A percentile compares a stretch with the other conserved stretches of the same genome.
These are phyloP conservation scores for Antidorcas marsupialis DNA, from an alignment of 2,113 vertebrate species.

Conservation along the genomic window DNA sequence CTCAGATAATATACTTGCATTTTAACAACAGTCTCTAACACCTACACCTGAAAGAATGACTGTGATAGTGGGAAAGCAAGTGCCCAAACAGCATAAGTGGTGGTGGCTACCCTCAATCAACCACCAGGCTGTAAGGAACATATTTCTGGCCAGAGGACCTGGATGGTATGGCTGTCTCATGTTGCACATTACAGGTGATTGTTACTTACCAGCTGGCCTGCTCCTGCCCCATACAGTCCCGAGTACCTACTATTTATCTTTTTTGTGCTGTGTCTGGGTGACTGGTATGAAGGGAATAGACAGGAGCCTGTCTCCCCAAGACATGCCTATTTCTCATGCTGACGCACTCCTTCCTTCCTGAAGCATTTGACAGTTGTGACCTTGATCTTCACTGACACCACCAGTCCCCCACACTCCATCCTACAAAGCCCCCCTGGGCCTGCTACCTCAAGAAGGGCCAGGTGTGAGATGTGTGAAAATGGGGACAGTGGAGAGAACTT, in stretches of 20 bases:
- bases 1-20: background rate
- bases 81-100: background rate
- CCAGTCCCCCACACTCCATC: background rate
- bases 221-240: background rate
- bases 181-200: background rate
- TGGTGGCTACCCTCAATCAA: background rate
- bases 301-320: background rate
- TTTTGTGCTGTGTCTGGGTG: background rate
- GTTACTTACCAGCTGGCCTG: background rate
- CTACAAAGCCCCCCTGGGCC: background rate
- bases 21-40: constrained; percentile 2
- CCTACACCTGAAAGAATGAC: background rate
- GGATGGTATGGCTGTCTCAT: background rate
- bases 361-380: background rate
- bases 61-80: background rate
- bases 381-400: background rate
- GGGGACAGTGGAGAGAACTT: background rate
- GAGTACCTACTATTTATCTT: background rate
- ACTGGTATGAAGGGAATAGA: background rate
- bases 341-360: background rate
- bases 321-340: background rate
- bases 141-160: background rate
- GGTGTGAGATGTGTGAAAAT: background rate
- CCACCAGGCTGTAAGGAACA: background rate
- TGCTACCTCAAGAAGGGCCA: background rate